Evolutionary conservation across 1,140 invertebrate genomes (phyloP).

Genomic region (Paraescarpia echinospica): DNA sequence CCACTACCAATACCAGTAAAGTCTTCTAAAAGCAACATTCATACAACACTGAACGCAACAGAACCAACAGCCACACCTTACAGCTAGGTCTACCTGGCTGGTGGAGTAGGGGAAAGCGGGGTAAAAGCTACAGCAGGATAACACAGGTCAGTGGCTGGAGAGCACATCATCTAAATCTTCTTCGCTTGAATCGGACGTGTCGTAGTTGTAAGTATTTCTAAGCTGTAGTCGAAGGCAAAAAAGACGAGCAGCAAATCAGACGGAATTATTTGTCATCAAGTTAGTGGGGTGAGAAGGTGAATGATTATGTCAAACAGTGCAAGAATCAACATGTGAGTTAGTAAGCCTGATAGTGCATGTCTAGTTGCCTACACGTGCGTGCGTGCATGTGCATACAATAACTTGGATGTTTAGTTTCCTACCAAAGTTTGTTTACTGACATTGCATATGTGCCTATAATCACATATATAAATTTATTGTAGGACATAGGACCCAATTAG

Average conservation of each 20-base stretch:
- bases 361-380: background rate
- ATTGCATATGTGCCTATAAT: too few relatives aligned
- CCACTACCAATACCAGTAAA: background rate
- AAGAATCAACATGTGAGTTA: too few relatives aligned
- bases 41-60: background rate
- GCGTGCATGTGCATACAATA: background rate
- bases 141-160: background rate
- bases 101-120: background rate
- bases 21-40: background rate
- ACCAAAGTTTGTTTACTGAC: background rate
- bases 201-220: background rate
- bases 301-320: background rate
- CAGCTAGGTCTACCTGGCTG: background rate
- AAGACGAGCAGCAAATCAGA: background rate
- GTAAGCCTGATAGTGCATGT: background rate
- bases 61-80: background rate
- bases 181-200: background rate
- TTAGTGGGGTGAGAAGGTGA: background rate
- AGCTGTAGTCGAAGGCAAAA: background rate
- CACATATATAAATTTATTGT: too few relatives aligned
- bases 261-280: background rate
- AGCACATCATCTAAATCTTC: background rate
- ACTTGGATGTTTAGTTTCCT: background rate
- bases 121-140: background rate
- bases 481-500: too few relatives aligned